Percentiles rank a stretch among this genome's conserved stretches.
phyloP scores from a whole-genome alignment of 2,113 vertebrate genomes.

The Aepyceros melampus region DNA sequence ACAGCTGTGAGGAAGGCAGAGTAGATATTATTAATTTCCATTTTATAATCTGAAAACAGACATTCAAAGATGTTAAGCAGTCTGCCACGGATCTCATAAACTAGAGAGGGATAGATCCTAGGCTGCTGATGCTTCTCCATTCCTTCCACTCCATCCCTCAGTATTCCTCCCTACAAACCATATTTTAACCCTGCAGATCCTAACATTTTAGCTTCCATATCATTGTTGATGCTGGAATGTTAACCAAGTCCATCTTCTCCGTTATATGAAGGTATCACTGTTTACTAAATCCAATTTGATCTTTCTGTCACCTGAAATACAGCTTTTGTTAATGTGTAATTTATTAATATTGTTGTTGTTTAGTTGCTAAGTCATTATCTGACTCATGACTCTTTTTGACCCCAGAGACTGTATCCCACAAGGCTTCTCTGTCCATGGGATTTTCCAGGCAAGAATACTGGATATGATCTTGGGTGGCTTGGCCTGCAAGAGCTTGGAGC shows the following conservation, averaged over 20 bases:
- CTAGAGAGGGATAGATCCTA: not conserved
- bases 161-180: not conserved
- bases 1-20: not conserved
- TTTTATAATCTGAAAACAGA: slow-evolving; percentile 13
- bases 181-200: not conserved
- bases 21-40: not conserved
- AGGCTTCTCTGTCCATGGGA: not conserved
- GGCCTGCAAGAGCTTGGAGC: not conserved
- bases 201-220: not conserved
- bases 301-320: not conserved
- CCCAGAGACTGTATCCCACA: not conserved
- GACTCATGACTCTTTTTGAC: not conserved
- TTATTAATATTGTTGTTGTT: not conserved
- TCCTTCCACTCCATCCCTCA: not conserved
- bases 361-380: not conserved
- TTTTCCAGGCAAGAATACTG: not conserved
- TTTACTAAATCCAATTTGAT: not conserved
- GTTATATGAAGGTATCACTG: not conserved
- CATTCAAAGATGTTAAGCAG: not conserved
- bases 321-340: not conserved
- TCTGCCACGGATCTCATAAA: not conserved
- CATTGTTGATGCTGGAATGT: not conserved
- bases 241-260: not conserved
- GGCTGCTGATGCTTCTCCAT: not conserved
- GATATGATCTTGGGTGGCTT: not conserved